Evolutionary conservation across 2,888 invertebrate species (phyloP).

Genomic region (Pherbina coryleti): DNA sequence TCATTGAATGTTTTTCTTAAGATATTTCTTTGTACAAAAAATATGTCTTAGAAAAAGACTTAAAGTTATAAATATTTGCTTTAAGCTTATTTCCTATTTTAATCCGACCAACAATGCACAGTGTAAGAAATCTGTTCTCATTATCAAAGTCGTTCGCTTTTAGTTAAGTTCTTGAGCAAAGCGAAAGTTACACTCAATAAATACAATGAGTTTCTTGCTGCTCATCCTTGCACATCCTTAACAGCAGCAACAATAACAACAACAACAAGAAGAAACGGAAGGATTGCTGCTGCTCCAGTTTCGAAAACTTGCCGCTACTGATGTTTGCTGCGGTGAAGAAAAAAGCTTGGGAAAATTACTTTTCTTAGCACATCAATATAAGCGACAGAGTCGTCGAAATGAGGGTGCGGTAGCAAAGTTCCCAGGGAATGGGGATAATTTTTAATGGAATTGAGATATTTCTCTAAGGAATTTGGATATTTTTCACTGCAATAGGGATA

Average conservation of each 20-base stretch:
- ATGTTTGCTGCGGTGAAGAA: slow-evolving; percentile 12
- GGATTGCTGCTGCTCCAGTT: slow-evolving; percentile 36
- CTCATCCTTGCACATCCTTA: background rate
- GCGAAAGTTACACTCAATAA: slow-evolving; percentile 39
- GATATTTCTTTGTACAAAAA: too few relatives aligned
- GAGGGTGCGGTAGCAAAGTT: too few relatives aligned
- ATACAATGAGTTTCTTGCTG: slow-evolving; percentile 5
- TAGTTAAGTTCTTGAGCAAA: slow-evolving; percentile 39
- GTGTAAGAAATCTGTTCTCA: slow-evolving; percentile 28
- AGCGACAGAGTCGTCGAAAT: too few relatives aligned
- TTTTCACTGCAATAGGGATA: too few relatives aligned
- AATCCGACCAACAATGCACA: background rate
- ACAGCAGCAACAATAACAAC: background rate
- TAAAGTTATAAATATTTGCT: too few relatives aligned
- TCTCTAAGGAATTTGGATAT: too few relatives aligned
- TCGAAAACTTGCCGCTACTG: slow-evolving; percentile 9
- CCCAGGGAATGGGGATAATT: too few relatives aligned
- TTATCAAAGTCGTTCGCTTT: slow-evolving; percentile 48
- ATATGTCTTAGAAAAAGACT: too few relatives aligned
- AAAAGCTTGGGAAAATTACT: slow-evolving; percentile 14
- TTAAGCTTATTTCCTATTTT: too few relatives aligned
- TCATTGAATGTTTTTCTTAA: too few relatives aligned
- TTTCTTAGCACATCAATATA: background rate
- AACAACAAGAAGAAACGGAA: background rate
- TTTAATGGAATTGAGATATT: too few relatives aligned